phyloP scores from a whole-genome alignment of 1,140 invertebrate genomes.

The Mamestra configurata region DNA sequence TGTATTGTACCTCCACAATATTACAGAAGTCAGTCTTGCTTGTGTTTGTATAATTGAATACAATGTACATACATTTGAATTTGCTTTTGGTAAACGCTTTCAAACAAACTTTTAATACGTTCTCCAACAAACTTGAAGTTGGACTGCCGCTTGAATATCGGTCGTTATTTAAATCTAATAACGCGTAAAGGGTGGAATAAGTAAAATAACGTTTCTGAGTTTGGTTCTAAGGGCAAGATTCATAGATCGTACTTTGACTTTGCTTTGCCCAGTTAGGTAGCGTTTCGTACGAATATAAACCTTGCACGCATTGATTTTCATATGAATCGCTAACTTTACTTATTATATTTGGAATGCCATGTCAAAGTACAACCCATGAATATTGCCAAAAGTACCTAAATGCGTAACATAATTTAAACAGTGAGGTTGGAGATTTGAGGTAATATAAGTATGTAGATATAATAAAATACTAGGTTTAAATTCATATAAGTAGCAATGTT shows the following conservation, averaged over 20 bases:
- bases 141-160: conserved; percentile 38
- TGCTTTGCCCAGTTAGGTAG: too few species aligned
- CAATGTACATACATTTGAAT: conserved; percentile 14
- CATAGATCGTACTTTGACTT: too few species aligned
- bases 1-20: background rate
- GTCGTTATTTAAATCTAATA: conserved; percentile 49
- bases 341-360: too few species aligned
- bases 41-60: conserved; percentile 18
- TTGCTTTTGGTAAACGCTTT: conserved; percentile 34
- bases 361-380: too few species aligned
- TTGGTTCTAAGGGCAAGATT: background rate
- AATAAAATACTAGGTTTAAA: conserved; percentile 1
- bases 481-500: too few species aligned
- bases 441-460: too few species aligned
- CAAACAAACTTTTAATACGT: conserved; percentile 41
- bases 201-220: conserved; percentile 32
- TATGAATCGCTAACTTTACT: too few species aligned
- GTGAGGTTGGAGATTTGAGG: conserved; percentile 8
- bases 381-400: background rate
- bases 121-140: conserved; percentile 46
- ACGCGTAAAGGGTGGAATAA: conserved; percentile 44
- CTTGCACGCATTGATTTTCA: too few species aligned
- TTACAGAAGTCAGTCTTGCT: conserved; percentile 8
- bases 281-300: too few species aligned
- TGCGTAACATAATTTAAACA: conserved; percentile 29